A percentile compares a stretch with the other conserved stretches of the same genome.
These are phyloP conservation scores for Cataglyphis albicans DNA, from an alignment of 2,888 invertebrate genomes.

Conservation along the genomic window DNA sequence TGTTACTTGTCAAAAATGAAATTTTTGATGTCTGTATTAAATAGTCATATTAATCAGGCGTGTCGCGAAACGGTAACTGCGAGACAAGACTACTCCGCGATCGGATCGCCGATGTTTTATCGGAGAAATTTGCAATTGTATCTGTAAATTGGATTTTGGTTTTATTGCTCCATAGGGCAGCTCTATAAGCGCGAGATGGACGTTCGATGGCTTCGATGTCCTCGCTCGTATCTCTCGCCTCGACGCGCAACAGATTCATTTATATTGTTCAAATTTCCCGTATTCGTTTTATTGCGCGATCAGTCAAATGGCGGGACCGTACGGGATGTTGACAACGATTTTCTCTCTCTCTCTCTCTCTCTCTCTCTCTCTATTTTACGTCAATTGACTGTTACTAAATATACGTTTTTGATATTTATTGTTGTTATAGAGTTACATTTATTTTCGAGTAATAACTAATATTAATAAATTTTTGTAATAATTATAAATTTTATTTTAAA, in stretches of 20 bases:
- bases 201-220: neutral
- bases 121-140: conserved; percentile 18
- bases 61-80: neutral
- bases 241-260: conserved; percentile 25
- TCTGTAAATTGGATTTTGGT: conserved; percentile 26
- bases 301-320: neutral
- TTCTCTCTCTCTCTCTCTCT: too few relatives aligned
- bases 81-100: neutral
- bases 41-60: neutral
- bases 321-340: neutral
- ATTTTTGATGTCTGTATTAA: neutral
- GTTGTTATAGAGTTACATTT: neutral
- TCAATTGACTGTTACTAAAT: neutral
- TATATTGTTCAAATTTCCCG: conserved; percentile 18
- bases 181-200: neutral
- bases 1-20: neutral
- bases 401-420: neutral
- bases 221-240: neutral
- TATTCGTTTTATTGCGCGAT: conserved; percentile 5
- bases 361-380: neutral
- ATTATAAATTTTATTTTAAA: conserved; percentile 1
- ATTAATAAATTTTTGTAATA: neutral
- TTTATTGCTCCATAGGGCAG: conserved; percentile 16
- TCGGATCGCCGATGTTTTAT: neutral
- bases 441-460: neutral